These are phyloP conservation scores for Clostera curtula DNA, from an alignment of 2,888 invertebrate species.

Conservation along the genomic window DNA sequence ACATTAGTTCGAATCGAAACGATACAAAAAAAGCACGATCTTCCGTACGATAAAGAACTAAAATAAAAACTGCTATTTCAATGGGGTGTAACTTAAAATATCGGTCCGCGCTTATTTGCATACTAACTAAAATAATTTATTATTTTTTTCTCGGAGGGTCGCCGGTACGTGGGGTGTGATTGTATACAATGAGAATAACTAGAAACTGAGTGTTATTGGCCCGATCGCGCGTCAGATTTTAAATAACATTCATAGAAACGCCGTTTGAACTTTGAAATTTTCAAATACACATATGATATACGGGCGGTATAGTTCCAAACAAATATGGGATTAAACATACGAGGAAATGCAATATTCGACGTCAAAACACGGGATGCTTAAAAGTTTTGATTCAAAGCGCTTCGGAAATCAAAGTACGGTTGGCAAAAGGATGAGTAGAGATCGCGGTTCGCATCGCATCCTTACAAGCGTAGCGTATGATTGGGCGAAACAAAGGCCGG, in stretches of 20 bases:
- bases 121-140: constrained; percentile 76
- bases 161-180: constrained; percentile 54
- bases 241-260: constrained; percentile 41
- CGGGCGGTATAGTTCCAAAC: constrained; percentile 42
- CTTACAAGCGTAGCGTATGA: constrained; percentile 66
- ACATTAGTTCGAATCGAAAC: constrained; percentile 22
- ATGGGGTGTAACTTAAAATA: constrained; percentile 72
- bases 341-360: constrained; percentile 65
- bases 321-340: constrained; percentile 60
- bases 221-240: constrained; percentile 51
- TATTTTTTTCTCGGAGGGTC: constrained; percentile 71
- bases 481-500: constrained; percentile 59
- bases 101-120: constrained; percentile 70
- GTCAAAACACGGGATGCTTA: constrained; percentile 61
- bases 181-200: constrained; percentile 62
- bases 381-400: constrained; percentile 69
- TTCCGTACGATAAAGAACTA: constrained; percentile 56
- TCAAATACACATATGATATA: constrained; percentile 36
- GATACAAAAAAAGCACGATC: constrained; percentile 27
- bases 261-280: constrained; percentile 37
- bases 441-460: constrained; percentile 50
- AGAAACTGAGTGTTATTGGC: constrained; percentile 70
- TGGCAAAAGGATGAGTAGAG: constrained; percentile 54
- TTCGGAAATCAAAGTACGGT: constrained; percentile 66
- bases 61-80: constrained; percentile 52